Evolutionary conservation across 1,140 invertebrate species (phyloP), one percentile per base, ranked within the genome.

Genomic region (Drosophila ercepeae): DNA sequence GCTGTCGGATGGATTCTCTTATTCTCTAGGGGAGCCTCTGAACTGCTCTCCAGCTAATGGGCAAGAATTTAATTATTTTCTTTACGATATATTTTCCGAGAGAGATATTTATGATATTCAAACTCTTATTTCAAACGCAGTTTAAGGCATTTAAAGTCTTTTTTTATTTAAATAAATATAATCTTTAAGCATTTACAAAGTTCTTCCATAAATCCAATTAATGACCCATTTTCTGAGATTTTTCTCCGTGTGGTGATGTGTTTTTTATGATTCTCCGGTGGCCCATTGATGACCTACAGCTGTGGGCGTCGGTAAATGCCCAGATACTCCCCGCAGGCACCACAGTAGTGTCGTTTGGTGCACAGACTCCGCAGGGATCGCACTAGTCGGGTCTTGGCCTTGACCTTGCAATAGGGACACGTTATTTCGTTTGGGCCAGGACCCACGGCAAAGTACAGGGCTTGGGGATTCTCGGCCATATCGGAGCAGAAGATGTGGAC

Each of bases 391-490:
- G 90, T 91, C 59, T 76, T 90, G 13, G 73, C 75, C 57, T 70
- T 58, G 13, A 48, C 54, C 16, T 84, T 54, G 51, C 90, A 91
- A 29, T 86, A 79, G 7, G 90, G 90, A 44, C 90, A 91, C 36
- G 77, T 90, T 32, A 91, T 72, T 55, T 90, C 88, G 32, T 90
- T 89, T 1, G 78, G 59, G n/a, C 81, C 67, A 18, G 90, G 90
- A n/a, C 90, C 90, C 4, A 91, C 89, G 61, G 90, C 90, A 70
- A 91, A 91, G 54, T 91, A 91, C 11, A 86, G 72, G 23, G 89
- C 72, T 14, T 51, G 14, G 11, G 54, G 53, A 59, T 83, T 78
- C 49, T 76, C 53, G 27, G 61, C 48, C 76, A 79, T 81, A 11
- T 8, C 32, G 23, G 14, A 64, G 16, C n/a, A 13, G n/a, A 9